Percentiles rank a stretch among this genome's conserved stretches.
Evolutionary conservation across 1,140 invertebrate species (phyloP).

Genomic region (Hypsibius dujardini): DNA sequence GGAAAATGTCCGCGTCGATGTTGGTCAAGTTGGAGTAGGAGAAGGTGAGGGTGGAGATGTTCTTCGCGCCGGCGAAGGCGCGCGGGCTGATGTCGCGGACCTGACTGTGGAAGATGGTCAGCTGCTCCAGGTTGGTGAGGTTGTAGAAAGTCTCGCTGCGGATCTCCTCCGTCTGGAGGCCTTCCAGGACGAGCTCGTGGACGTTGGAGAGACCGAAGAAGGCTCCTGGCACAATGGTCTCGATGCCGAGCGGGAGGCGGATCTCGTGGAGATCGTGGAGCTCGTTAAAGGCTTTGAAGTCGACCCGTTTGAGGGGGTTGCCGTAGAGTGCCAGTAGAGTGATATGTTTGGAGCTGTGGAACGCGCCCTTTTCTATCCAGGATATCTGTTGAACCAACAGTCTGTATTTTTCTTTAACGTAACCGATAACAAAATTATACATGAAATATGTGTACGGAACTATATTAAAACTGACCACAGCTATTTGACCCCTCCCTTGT

Average conservation of each 20-base stretch:
- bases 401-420: not conserved
- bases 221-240: not conserved
- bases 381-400: not conserved
- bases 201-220: not conserved
- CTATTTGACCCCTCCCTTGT: too few species aligned
- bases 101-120: not conserved
- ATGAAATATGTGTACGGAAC: too few species aligned
- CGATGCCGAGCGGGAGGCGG: conserved; percentile 6
- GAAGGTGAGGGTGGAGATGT: not conserved
- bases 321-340: not conserved
- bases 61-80: conserved; percentile 10
- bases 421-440: not conserved
- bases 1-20: not conserved
- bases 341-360: not conserved
- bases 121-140: not conserved
- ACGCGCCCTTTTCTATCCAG: conserved; percentile 14
- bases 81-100: not conserved
- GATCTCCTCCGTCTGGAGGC: not conserved
- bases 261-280: not conserved
- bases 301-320: not conserved
- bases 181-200: not conserved
- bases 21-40: not conserved
- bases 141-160: not conserved
- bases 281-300: not conserved
- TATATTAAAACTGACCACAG: too few species aligned